Evolutionary conservation across 2,888 invertebrate genomes (phyloP), one percentile per base, ranked within the genome.

Genomic region (Caenorhabditis sp.): DNA sequence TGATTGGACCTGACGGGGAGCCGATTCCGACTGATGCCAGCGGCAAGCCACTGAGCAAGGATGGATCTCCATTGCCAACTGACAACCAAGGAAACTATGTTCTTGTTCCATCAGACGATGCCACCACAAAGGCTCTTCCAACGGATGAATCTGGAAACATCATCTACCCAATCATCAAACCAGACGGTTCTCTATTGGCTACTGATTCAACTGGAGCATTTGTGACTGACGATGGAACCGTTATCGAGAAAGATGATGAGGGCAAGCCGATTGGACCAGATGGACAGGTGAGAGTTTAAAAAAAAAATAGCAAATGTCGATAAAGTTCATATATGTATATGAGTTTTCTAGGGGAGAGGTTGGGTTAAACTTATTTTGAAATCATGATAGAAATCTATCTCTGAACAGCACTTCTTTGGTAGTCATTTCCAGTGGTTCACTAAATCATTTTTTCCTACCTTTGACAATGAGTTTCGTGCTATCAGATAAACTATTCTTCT

Each of bases 101-200:
- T 15, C 44, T 61, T 11, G 71, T 74, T 20, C 80, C 68, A 72
- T 61, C 60, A 55, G 81, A 56, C 6, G 72, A 72, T 28, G 20
- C 68, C 35, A 50, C 32, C 32, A 50, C 72, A 18, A 47, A 72
- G 47, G 22, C 68, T 0, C 78, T 78, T 4, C 84, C 85, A 26
- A 89, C 85, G 20, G 86, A 88, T 18, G 85, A 72, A 18, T 40
- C 80, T 56, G 87, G 86, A 70, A 83, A 81, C 22, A 80, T 83
- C 58, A 83, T 87, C 77, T 77, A 81, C 53, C 87, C 80, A n/a
- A 53, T 83, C 20, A 11, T 4, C 40, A 69, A 70, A n/a, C 53
- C 79, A 44, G 82, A 80, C 26, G 81, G 82, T 50, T 64, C 62
- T 3, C 83, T 82, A 51, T 61, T 32, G 5, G 32, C 5, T 6